Conservation (phyloP, 2,888 invertebrate species). For the Thumatha senex region DNA sequence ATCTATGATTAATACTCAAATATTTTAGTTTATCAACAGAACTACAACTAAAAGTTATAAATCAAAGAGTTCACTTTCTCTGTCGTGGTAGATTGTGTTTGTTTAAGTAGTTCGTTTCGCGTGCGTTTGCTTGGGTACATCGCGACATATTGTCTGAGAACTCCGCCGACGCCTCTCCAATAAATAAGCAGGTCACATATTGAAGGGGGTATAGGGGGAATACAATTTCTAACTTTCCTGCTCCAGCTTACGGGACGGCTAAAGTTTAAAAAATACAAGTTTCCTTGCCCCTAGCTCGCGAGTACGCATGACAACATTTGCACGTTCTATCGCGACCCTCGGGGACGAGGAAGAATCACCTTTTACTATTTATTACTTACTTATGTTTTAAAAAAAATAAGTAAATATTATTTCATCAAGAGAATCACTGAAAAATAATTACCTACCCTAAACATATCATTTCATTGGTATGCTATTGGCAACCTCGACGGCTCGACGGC, state of each 20-base stretch:
- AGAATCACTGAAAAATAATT: constrained; percentile 25
- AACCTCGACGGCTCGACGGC: constrained; percentile 53
- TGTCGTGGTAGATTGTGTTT: constrained; percentile 66
- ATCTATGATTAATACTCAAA: constrained; percentile 29
- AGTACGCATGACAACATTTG: constrained; percentile 57
- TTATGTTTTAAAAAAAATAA: constrained; percentile 8
- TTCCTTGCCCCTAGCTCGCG: constrained; percentile 53
- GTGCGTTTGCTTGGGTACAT: constrained; percentile 67
- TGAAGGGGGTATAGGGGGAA: constrained; percentile 78
- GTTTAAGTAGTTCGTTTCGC: constrained; percentile 65
- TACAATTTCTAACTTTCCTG: constrained; percentile 82
- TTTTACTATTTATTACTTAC: constrained; percentile 20
- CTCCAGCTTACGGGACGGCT: constrained; percentile 72
- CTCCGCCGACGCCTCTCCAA: constrained; percentile 78
- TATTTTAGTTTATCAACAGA: constrained; percentile 16
- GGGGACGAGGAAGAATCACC: constrained; percentile 22
- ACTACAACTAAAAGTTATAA: constrained; percentile 54
- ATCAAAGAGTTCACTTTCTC: constrained; percentile 72
- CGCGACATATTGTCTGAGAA: constrained; percentile 82
- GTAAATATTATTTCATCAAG: constrained; percentile 17
- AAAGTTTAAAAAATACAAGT: constrained; percentile 83
- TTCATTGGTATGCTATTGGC: constrained; percentile 60
- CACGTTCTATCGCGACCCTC: constrained; percentile 46
- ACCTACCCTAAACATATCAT: constrained; percentile 30
- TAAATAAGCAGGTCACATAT: constrained; percentile 84